phyloP scores from a whole-genome alignment of 2,113 vertebrate genomes.

The Regulus satrapa region DNA sequence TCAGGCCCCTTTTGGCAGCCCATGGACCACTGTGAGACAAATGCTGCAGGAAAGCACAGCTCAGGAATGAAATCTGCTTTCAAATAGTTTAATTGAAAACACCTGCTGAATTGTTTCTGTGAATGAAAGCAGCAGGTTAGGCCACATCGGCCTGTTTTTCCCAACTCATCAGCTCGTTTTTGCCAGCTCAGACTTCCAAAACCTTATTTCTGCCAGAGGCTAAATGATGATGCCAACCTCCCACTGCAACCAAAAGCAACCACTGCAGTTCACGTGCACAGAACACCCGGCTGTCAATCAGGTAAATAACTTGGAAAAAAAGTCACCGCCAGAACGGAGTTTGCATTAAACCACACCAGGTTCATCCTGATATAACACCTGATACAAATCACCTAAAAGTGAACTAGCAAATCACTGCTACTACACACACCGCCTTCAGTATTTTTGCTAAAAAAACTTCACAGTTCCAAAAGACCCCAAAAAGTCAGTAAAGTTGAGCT shows the following conservation, averaged over 20 bases:
- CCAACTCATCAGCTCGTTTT: neutral
- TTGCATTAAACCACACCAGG: neutral
- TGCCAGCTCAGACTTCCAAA: neutral
- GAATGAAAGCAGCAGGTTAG: neutral
- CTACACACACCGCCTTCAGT: neutral
- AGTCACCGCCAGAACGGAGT: neutral
- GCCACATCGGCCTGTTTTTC: neutral
- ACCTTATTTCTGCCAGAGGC: neutral
- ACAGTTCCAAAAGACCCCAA: neutral
- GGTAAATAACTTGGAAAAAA: neutral
- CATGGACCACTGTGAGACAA: neutral
- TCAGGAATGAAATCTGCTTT: too few species aligned
- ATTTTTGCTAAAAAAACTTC: neutral
- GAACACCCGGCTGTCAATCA: neutral
- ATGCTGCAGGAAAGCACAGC: neutral
- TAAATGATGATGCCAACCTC: neutral
- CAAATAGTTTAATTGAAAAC: too few species aligned
- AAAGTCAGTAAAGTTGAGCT: neutral
- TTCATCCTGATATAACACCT: too few species aligned
- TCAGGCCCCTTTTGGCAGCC: neutral
- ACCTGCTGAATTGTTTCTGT: neutral
- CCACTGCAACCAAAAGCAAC: constrained; percentile 17
- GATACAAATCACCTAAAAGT: too few species aligned
- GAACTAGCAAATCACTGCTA: neutral
- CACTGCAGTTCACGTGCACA: neutral